Evolutionary conservation across 2,113 vertebrate genomes (phyloP).

Genomic region (Pelodiscus sinensis): DNA sequence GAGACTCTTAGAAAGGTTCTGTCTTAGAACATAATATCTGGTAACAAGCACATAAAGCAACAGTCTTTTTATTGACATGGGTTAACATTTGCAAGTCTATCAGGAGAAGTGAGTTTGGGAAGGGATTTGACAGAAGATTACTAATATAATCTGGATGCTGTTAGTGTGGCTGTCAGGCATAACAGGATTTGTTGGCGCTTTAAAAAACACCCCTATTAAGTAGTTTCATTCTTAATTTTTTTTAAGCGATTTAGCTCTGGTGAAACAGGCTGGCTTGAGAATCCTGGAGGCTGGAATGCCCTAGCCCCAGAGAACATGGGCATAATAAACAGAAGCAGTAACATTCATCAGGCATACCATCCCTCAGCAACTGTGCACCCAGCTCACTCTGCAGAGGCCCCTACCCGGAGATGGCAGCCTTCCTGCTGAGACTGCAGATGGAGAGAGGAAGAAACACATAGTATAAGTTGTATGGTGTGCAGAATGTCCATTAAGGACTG

Average conservation of each 20-base stretch:
- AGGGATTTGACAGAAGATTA: background rate
- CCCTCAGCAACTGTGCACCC: background rate
- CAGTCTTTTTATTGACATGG: background rate
- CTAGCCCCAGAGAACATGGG: background rate
- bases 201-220: constrained; percentile 6
- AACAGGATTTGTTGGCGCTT: constrained; percentile 18
- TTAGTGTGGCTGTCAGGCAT: background rate
- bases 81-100: background rate
- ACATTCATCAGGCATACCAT: background rate
- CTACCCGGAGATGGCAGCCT: background rate
- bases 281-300: background rate
- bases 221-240: constrained; percentile 24
- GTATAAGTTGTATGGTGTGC: background rate
- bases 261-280: background rate
- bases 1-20: background rate
- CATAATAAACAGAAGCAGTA: background rate
- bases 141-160: constrained; percentile 20
- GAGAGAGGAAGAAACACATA: background rate
- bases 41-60: background rate
- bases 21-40: background rate
- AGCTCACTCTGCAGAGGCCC: background rate
- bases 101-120: background rate
- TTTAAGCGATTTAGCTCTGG: fast-evolving
- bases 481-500: background rate
- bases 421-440: background rate